Percentiles rank a stretch among this genome's conserved stretches.
phyloP scores from a whole-genome alignment of 2,888 invertebrate species.

The Agrypnus murinus region DNA sequence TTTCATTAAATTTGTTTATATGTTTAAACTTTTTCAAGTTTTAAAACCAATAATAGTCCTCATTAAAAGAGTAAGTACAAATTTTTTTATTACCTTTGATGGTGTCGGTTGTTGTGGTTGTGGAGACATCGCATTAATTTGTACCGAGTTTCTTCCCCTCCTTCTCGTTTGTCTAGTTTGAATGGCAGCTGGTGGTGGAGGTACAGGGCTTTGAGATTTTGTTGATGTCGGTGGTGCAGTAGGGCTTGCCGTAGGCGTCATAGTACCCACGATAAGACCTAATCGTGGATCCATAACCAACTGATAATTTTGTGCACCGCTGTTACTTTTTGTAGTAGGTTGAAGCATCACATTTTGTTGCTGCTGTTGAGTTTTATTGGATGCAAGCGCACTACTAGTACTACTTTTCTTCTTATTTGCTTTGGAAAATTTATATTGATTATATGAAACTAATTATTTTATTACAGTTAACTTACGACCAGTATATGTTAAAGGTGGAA shows the following conservation, averaged over 20 bases:
- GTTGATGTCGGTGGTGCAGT: slow-evolving; percentile 29
- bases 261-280: slow-evolving; percentile 70
- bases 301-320: slow-evolving; percentile 63
- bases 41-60: too few relatives aligned
- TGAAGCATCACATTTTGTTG: slow-evolving; percentile 54
- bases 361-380: background rate
- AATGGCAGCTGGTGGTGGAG: slow-evolving; percentile 26
- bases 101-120: background rate
- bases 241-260: slow-evolving; percentile 59
- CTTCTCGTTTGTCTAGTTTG: slow-evolving; percentile 32
- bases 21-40: too few relatives aligned
- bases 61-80: too few relatives aligned
- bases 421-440: slow-evolving; percentile 20
- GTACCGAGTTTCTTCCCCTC: slow-evolving; percentile 43
- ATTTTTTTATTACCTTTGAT: background rate
- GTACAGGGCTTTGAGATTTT: slow-evolving; percentile 30
- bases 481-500: slow-evolving; percentile 6
- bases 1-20: too few relatives aligned
- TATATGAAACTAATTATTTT: background rate
- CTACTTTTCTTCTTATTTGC: slow-evolving; percentile 36
- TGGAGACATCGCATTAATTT: slow-evolving; percentile 16
- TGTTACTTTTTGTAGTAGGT: slow-evolving; percentile 42
- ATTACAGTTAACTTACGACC: too few relatives aligned
- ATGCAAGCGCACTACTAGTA: slow-evolving; percentile 31
- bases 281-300: slow-evolving; percentile 74